phyloP scores from a whole-genome alignment of 2,888 invertebrate genomes.

The Lepetodrilus schrolli region DNA sequence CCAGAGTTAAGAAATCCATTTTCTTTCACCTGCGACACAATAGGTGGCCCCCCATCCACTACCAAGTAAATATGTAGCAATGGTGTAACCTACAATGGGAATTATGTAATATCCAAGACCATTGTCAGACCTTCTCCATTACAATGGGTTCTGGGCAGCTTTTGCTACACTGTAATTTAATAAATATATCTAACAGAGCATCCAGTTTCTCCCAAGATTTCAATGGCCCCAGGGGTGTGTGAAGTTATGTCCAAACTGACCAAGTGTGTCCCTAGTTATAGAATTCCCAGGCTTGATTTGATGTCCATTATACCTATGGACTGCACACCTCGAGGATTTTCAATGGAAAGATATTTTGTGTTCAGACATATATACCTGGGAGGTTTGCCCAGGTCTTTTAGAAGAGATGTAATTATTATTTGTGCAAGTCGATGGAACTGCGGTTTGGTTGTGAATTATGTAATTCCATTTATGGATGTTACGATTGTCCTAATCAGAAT shows the following conservation, averaged over 20 bases:
- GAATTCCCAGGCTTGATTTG: background rate
- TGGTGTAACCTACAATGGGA: background rate
- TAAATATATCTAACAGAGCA: conserved; percentile 23
- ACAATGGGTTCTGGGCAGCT: background rate
- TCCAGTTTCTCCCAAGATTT: conserved; percentile 18
- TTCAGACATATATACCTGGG: too few species aligned
- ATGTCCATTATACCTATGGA: too few species aligned
- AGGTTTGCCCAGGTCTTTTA: too few species aligned
- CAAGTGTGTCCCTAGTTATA: background rate
- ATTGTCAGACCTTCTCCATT: conserved; percentile 1
- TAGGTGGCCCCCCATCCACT: conserved; percentile 3
- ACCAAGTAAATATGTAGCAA: conserved; percentile 16
- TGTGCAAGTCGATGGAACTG: too few species aligned
- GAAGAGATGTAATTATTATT: too few species aligned
- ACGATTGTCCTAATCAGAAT: too few species aligned
- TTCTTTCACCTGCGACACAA: background rate
- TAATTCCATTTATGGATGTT: too few species aligned
- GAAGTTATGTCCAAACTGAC: background rate
- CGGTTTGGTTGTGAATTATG: too few species aligned
- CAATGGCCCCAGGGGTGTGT: background rate
- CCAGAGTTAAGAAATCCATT: conserved; percentile 15
- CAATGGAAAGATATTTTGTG: too few species aligned
- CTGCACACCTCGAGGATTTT: too few species aligned
- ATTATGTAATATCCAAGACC: background rate
- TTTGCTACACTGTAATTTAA: conserved; percentile 18